These are phyloP conservation scores for Chloromyia formosa DNA, from an alignment of 2,888 invertebrate genomes.

Conservation along the genomic window DNA sequence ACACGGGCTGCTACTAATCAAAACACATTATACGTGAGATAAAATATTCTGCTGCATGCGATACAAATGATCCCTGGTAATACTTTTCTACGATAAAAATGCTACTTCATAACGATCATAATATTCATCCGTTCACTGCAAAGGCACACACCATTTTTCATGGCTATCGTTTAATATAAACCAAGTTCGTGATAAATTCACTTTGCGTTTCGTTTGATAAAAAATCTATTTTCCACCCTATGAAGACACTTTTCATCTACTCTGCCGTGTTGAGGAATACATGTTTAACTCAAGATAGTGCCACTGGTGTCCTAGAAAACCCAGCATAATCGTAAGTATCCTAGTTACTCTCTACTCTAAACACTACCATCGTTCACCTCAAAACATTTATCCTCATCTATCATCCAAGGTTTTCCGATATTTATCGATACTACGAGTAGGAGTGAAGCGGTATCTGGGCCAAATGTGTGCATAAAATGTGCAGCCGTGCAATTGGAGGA, in stretches of 20 bases:
- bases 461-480: background rate
- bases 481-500: background rate
- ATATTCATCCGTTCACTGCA: background rate
- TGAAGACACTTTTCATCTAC: slow-evolving; percentile 25
- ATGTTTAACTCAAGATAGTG: background rate
- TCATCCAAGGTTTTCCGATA: slow-evolving; percentile 4
- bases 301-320: background rate
- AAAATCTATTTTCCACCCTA: slow-evolving; percentile 34
- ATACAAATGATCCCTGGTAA: too few relatives aligned
- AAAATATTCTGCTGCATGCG: too few relatives aligned
- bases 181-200: slow-evolving; percentile 2
- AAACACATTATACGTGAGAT: too few relatives aligned
- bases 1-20: too few relatives aligned
- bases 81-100: too few relatives aligned
- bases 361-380: slow-evolving; percentile 1
- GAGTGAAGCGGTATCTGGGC: background rate
- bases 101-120: background rate
- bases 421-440: slow-evolving; percentile 4
- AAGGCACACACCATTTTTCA: background rate
- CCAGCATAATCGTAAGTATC: background rate
- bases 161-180: background rate
- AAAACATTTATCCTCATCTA: slow-evolving; percentile 10
- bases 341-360: background rate
- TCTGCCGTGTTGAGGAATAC: background rate
- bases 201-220: slow-evolving; percentile 10